These are phyloP conservation scores for Suncus etruscus DNA, from an alignment of 2,113 vertebrate species.

Conservation along the genomic window DNA sequence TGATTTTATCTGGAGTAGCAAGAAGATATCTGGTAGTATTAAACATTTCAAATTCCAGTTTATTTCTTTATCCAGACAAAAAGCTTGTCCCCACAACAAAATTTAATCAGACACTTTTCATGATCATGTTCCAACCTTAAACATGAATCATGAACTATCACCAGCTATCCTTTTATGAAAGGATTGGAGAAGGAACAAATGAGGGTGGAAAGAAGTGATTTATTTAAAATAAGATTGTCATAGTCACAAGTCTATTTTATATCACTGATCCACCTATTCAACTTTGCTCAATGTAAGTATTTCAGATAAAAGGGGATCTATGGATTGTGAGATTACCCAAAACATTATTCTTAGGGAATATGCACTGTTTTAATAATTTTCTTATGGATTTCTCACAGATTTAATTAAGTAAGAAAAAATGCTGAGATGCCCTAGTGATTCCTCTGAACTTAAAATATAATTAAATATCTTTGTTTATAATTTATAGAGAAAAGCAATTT, in stretches of 20 bases:
- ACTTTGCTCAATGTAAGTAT: not conserved
- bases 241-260: not conserved
- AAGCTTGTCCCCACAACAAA: not conserved
- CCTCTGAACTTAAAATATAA: not conserved
- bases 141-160: not conserved
- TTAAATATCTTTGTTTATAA: not conserved
- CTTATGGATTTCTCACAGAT: not conserved
- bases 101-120: not conserved
- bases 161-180: not conserved
- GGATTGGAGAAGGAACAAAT: not conserved
- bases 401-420: not conserved
- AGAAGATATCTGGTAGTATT: not conserved
- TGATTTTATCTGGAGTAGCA: not conserved
- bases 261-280: not conserved
- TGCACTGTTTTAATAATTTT: not conserved
- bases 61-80: not conserved
- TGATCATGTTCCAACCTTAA: slow-evolving; percentile 19
- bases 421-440: not conserved
- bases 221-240: not conserved
- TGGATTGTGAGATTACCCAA: not conserved
- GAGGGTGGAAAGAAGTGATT: not conserved
- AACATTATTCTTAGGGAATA: not conserved
- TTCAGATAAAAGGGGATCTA: slow-evolving; percentile 1
- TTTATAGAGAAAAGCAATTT: not conserved
- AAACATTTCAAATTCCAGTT: not conserved